These are phyloP conservation scores for Acanthoscelides obtectus DNA, from an alignment of 2,888 invertebrate genomes.

Conservation along the genomic window DNA sequence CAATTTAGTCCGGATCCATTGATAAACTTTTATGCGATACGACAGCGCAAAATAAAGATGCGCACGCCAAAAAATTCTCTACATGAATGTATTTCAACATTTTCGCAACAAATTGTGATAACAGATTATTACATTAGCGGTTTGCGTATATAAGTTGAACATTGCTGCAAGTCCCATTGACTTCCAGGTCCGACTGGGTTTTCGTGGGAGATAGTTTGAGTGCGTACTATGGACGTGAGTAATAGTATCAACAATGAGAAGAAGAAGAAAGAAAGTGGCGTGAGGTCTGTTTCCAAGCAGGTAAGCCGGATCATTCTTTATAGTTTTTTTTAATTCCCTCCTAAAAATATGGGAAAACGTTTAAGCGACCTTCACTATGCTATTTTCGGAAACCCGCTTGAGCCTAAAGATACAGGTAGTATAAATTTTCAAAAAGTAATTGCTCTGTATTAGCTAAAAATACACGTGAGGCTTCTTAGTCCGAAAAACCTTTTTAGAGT, in stretches of 20 bases:
- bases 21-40: neutral
- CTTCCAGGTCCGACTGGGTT: neutral
- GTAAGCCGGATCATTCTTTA: slow-evolving; percentile 1
- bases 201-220: neutral
- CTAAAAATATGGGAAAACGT: no score
- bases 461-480: no score
- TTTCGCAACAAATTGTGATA: neutral
- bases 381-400: no score
- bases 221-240: neutral
- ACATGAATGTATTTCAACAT: neutral
- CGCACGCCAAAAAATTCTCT: neutral
- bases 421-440: no score
- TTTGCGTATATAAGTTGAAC: neutral
- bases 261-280: neutral
- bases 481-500: no score
- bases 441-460: no score
- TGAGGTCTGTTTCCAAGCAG: slow-evolving; percentile 5
- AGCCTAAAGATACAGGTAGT: no score
- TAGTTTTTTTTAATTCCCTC: no score
- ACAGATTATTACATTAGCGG: neutral
- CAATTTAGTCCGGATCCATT: no score
- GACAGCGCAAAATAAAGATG: neutral
- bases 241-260: neutral
- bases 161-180: neutral
- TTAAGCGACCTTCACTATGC: no score